Evolutionary conservation across 2,888 invertebrate genomes (phyloP).

Genomic region (Bembecia ichneumoniformis): DNA sequence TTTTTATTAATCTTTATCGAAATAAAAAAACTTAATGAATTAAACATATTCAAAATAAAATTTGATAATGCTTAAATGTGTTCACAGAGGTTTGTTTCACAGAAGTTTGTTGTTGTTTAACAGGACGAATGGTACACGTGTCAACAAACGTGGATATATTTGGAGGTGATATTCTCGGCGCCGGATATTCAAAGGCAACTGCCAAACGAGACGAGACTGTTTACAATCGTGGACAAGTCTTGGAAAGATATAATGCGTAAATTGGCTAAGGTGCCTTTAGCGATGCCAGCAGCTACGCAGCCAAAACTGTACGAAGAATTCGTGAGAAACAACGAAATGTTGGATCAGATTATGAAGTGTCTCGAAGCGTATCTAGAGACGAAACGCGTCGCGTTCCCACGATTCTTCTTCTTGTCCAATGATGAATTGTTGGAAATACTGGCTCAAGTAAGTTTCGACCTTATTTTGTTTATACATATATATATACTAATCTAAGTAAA

Average conservation of each 20-base stretch:
- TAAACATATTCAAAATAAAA: too few species aligned
- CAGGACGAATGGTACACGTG: conserved; percentile 92
- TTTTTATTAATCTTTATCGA: too few species aligned
- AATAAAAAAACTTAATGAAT: too few species aligned
- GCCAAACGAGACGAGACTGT: conserved; percentile 90
- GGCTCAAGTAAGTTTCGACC: conserved; percentile 79
- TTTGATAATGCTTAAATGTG: too few species aligned
- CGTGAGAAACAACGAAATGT: conserved; percentile 79
- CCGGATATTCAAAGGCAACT: conserved; percentile 95
- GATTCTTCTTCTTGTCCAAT: conserved; percentile 92
- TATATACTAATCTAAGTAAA: background rate
- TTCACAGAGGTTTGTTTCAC: background rate
- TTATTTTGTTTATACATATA: too few species aligned
- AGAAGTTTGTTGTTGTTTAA: conserved; percentile 7
- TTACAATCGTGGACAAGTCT: conserved; percentile 87
- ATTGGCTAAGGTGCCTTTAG: conserved; percentile 84
- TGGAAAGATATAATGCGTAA: conserved; percentile 91
- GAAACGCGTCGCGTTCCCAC: conserved; percentile 88
- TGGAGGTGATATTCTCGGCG: conserved; percentile 95
- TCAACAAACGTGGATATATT: conserved; percentile 94
- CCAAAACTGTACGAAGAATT: conserved; percentile 79
- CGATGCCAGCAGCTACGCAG: conserved; percentile 84
- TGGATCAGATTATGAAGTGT: conserved; percentile 92
- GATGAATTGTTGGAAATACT: conserved; percentile 91
- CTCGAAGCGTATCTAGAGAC: conserved; percentile 91